A percentile compares a stretch with the other conserved stretches of the same genome.
These are phyloP conservation scores for Hypomecis punctinalis DNA, from an alignment of 2,888 invertebrate species.

Conservation along the genomic window DNA sequence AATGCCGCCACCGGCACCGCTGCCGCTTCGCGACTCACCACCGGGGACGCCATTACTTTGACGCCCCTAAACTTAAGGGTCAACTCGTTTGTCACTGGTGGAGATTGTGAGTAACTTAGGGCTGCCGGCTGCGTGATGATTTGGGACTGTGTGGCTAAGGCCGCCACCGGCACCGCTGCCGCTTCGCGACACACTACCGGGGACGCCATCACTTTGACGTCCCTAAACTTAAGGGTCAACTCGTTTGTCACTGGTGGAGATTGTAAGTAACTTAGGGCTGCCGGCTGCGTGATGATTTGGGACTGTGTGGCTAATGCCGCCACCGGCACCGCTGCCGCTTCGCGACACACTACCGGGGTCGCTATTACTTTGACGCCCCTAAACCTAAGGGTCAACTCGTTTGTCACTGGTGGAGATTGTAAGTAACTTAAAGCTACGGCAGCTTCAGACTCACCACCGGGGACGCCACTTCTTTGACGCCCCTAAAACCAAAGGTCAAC, in stretches of 20 bases:
- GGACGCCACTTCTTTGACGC: no score
- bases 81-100: constrained; percentile 89
- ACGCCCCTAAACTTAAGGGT: constrained; percentile 82
- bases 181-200: constrained; percentile 89
- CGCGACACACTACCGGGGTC: constrained; percentile 90
- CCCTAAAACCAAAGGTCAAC: no score
- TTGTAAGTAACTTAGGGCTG: constrained; percentile 74
- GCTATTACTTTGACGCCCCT: constrained; percentile 85
- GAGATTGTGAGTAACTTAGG: constrained; percentile 85
- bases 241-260: constrained; percentile 92
- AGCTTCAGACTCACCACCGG: no score
- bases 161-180: constrained; percentile 86
- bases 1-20: constrained; percentile 86
- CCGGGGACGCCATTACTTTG: constrained; percentile 88
- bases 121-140: constrained; percentile 93
- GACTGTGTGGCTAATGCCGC: constrained; percentile 87
- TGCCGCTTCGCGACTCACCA: constrained; percentile 87
- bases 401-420: constrained; percentile 90
- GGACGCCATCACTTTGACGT: constrained; percentile 85
- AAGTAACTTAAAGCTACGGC: constrained; percentile 38
- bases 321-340: constrained; percentile 85
- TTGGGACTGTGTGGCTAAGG: constrained; percentile 89
- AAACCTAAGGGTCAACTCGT: constrained; percentile 86
- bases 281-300: constrained; percentile 94
- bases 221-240: constrained; percentile 83